These are phyloP conservation scores for Cinara cedri DNA, from an alignment of 2,888 invertebrate species.

Conservation along the genomic window DNA sequence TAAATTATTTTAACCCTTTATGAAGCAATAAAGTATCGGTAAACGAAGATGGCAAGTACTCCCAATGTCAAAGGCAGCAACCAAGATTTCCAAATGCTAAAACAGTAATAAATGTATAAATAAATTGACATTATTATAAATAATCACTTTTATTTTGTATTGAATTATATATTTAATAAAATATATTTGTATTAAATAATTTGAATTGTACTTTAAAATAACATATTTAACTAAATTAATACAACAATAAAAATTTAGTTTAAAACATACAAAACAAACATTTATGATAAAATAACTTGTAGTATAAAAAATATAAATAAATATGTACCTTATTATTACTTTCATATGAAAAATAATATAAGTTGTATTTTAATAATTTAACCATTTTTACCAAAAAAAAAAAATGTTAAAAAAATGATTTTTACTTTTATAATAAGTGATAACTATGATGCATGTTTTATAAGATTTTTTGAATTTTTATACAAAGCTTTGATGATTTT, in stretches of 20 bases:
- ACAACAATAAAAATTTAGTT: background rate
- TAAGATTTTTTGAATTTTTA: no score
- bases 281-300: no score
- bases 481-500: no score
- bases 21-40: slow-evolving; percentile 64
- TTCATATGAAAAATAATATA: no score
- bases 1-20: slow-evolving; percentile 12
- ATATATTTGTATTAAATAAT: background rate
- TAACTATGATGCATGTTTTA: no score
- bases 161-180: background rate
- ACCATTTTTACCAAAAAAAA: no score
- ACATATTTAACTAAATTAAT: background rate
- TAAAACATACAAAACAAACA: background rate
- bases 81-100: slow-evolving; percentile 66
- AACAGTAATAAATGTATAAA: slow-evolving; percentile 59
- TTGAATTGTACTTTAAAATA: background rate
- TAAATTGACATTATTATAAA: background rate
- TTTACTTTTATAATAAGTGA: no score
- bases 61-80: slow-evolving; percentile 65
- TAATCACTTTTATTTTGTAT: no score
- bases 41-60: slow-evolving; percentile 64
- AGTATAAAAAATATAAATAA: no score
- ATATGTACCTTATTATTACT: no score
- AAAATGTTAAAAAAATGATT: no score
- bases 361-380: no score